Conservation (phyloP, 2,797 vertebrate species). For the Lophius americanus region DNA sequence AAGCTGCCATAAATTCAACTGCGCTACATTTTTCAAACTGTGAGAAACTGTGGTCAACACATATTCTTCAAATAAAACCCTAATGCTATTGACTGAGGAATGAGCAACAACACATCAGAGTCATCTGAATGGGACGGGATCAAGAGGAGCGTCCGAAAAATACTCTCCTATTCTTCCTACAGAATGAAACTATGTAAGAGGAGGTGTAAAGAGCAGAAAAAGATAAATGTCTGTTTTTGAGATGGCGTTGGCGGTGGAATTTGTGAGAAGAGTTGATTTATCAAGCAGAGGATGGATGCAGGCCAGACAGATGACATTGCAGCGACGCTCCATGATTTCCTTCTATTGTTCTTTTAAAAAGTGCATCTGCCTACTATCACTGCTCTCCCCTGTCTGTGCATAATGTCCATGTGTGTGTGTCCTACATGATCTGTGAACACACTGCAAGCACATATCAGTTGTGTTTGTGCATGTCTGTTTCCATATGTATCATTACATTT, state of each 20-base stretch:
- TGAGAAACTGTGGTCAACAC: slow-evolving; percentile 17
- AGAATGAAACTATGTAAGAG: slow-evolving; percentile 29
- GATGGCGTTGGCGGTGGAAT: slow-evolving; percentile 11
- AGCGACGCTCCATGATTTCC: slow-evolving; percentile 68
- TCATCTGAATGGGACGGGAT: slow-evolving; percentile 45
- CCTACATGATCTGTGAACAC: slow-evolving; percentile 5
- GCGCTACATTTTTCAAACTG: slow-evolving; percentile 1
- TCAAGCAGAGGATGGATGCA: slow-evolving; percentile 66
- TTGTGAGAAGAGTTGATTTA: slow-evolving; percentile 65
- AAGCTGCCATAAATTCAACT: slow-evolving; percentile 22
- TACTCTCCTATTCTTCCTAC: slow-evolving; percentile 39
- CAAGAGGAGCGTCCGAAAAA: slow-evolving; percentile 39
- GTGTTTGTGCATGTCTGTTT: slow-evolving; percentile 1
- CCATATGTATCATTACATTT: background rate
- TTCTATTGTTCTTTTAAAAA: slow-evolving; percentile 75
- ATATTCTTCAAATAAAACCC: slow-evolving; percentile 48
- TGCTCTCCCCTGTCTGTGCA: slow-evolving; percentile 44
- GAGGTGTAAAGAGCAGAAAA: background rate
- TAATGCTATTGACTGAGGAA: slow-evolving; percentile 59
- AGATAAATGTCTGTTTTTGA: slow-evolving; percentile 28
- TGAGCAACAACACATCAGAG: slow-evolving; percentile 55
- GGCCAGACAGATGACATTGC: slow-evolving; percentile 71
- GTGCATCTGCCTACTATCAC: slow-evolving; percentile 61
- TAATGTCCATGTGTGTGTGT: slow-evolving; percentile 19
- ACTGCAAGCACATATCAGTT: slow-evolving; percentile 2